Percentiles rank a stretch among this genome's conserved stretches.
Conservation (phyloP, 2,113 vertebrate species). For the Lepus timidus region DNA sequence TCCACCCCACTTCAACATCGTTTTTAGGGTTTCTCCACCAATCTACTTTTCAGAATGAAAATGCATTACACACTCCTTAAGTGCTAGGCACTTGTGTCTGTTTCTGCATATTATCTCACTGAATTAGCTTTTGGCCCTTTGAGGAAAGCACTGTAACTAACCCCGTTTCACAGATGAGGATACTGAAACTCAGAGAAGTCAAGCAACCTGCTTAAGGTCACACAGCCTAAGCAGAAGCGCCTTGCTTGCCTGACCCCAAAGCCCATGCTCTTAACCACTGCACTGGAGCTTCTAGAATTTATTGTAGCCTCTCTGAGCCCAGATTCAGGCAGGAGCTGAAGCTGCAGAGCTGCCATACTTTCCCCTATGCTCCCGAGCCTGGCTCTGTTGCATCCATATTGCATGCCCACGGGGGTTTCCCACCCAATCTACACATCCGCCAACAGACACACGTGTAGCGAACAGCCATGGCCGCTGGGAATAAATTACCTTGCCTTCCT, state of each 20-base stretch:
- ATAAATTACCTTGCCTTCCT: neutral
- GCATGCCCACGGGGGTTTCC: neutral
- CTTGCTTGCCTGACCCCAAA: neutral
- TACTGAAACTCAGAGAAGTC: neutral
- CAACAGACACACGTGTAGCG: neutral
- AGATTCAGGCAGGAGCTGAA: neutral
- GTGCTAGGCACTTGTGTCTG: neutral
- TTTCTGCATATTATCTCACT: neutral
- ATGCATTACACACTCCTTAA: neutral
- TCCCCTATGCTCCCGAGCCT: neutral
- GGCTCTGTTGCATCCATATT: neutral
- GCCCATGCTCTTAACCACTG: neutral
- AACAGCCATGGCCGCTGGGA: neutral
- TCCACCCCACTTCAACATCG: neutral
- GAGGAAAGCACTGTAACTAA: neutral
- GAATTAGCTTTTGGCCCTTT: neutral
- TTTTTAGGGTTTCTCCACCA: neutral
- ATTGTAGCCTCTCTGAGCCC: neutral
- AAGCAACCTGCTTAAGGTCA: neutral
- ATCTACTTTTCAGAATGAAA: conserved; percentile 19
- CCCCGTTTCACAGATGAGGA: neutral
- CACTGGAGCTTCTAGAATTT: neutral
- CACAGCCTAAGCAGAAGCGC: neutral
- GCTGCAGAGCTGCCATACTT: neutral
- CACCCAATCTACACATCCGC: neutral